phyloP scores from a whole-genome alignment of 2,113 vertebrate species.

The Pelobates fuscus region DNA sequence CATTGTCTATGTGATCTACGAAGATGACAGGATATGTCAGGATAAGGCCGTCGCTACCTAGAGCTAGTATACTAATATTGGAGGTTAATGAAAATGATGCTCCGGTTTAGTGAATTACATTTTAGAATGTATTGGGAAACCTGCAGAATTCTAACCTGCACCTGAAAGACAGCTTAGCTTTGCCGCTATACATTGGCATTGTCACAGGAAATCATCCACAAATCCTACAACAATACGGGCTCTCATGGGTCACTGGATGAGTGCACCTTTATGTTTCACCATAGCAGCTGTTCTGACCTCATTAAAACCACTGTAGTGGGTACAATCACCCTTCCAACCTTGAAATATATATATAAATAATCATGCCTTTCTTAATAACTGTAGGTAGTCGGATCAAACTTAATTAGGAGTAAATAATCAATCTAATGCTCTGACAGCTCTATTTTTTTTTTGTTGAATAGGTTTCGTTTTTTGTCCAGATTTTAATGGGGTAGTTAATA shows the following conservation, averaged over 20 bases:
- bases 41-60: background rate
- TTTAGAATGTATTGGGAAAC: background rate
- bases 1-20: background rate
- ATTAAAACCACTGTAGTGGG: conserved; percentile 21
- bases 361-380: no score
- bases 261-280: conserved; percentile 6
- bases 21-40: background rate
- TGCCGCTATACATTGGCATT: background rate
- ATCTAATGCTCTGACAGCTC: no score
- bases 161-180: background rate
- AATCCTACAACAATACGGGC: conserved; percentile 23
- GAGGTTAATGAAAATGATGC: no score
- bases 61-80: conserved; percentile 19
- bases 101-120: no score
- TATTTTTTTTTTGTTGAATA: no score
- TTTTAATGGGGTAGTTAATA: no score
- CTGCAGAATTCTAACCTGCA: background rate
- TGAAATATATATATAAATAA: no score
- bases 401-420: no score
- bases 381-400: no score
- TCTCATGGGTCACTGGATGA: conserved; percentile 34
- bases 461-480: no score
- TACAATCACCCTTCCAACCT: background rate
- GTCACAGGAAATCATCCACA: conserved; percentile 26
- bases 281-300: conserved; percentile 21